These are phyloP conservation scores for Bambusicola thoracicus DNA, from an alignment of 2,113 vertebrate genomes.

Conservation along the genomic window DNA sequence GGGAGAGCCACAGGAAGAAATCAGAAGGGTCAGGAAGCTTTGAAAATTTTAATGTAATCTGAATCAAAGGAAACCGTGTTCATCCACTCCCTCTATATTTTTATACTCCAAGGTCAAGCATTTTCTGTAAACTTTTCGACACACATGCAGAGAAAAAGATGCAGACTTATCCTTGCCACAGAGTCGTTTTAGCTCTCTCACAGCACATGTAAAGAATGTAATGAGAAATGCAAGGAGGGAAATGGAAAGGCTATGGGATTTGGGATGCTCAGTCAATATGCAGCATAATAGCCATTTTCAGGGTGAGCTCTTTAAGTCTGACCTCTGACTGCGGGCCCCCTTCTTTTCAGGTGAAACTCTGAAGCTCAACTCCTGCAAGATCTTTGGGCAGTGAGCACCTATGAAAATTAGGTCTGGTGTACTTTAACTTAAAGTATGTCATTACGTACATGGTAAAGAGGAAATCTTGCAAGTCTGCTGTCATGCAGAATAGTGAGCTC, in stretches of 20 bases:
- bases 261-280: neutral
- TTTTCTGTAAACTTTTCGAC: constrained; percentile 14
- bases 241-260: neutral
- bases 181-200: neutral
- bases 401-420: neutral
- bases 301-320: neutral
- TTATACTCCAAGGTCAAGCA: constrained; percentile 21
- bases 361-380: neutral
- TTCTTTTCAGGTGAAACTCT: neutral
- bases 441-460: neutral
- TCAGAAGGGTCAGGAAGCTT: constrained; percentile 20
- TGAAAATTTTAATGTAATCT: constrained; percentile 30
- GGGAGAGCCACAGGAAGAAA: neutral
- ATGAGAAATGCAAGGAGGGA: neutral
- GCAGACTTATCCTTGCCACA: neutral
- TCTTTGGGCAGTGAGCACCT: neutral
- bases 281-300: neutral
- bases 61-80: constrained; percentile 33
- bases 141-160: rapidly evolving
- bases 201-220: rapidly evolving
- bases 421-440: neutral
- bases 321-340: neutral
- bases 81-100: neutral
- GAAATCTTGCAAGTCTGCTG: neutral
- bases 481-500: neutral